Evolutionary conservation across 2,888 invertebrate species (phyloP).

Genomic region (Dryobota labecula): DNA sequence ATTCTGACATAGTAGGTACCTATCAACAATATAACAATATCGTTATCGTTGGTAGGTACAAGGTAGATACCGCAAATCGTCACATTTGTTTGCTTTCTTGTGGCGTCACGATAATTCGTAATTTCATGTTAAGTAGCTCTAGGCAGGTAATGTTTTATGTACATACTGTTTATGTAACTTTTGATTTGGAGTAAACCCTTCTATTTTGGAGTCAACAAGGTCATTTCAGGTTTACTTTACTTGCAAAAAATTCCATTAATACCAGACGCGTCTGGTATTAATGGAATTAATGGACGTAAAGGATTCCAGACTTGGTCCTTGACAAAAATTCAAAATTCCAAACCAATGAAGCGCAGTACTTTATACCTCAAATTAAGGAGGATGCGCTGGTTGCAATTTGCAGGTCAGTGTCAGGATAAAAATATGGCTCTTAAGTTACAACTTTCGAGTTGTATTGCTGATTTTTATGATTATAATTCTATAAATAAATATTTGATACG

Average conservation of each 20-base stretch:
- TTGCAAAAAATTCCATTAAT: not conserved
- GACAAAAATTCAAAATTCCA: too few species aligned
- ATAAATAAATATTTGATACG: too few species aligned
- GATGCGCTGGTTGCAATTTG: too few species aligned
- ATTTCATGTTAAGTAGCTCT: constrained; percentile 24
- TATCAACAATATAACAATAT: not conserved
- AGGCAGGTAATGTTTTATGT: not conserved
- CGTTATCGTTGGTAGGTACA: not conserved
- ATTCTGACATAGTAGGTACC: not conserved
- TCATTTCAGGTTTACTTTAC: not conserved
- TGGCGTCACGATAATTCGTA: constrained; percentile 14
- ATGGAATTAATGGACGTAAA: too few species aligned
- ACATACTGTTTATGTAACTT: constrained; percentile 38
- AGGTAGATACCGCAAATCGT: not conserved
- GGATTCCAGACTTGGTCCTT: too few species aligned
- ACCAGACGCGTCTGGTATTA: too few species aligned
- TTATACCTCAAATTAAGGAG: too few species aligned
- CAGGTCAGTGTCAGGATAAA: too few species aligned
- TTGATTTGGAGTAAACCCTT: constrained; percentile 14
- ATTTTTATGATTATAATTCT: too few species aligned
- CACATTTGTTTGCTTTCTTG: constrained; percentile 17
- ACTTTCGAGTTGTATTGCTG: too few species aligned
- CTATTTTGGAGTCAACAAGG: constrained; percentile 3
- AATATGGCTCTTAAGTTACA: too few species aligned
- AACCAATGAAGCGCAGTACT: too few species aligned